These are phyloP conservation scores for Sylvia borin DNA, from an alignment of 2,797 vertebrate species.

Conservation along the genomic window DNA sequence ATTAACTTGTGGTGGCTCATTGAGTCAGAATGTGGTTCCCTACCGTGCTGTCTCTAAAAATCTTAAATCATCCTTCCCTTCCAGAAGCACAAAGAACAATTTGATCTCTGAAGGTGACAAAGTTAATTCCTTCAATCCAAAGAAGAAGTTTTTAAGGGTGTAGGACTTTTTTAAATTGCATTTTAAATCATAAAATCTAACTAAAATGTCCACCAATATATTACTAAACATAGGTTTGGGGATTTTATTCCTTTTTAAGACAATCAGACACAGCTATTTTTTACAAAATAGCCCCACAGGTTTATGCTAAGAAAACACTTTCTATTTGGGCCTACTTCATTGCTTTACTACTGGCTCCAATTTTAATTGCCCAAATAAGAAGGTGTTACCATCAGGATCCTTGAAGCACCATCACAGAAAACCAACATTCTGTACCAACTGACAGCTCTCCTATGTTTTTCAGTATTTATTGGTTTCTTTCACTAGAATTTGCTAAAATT, in stretches of 20 bases:
- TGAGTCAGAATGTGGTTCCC: constrained; percentile 40
- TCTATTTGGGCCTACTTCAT: background rate
- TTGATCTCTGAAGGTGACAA: constrained; percentile 32
- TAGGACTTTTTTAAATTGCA: background rate
- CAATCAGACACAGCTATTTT: background rate
- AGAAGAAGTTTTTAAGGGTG: background rate
- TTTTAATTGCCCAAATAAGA: background rate
- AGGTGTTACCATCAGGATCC: background rate
- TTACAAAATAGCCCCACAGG: background rate
- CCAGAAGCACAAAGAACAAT: constrained; percentile 4
- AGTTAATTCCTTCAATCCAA: constrained; percentile 4
- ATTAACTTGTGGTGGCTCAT: constrained; percentile 55
- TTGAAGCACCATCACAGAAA: background rate
- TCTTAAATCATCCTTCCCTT: constrained; percentile 51
- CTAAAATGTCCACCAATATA: background rate
- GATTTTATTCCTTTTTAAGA: background rate
- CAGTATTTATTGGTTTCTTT: background rate
- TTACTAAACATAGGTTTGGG: background rate
- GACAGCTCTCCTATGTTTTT: background rate
- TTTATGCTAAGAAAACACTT: background rate
- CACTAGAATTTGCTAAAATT: background rate
- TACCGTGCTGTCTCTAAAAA: constrained; percentile 22
- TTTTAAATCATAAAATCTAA: background rate
- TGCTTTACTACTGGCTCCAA: background rate
- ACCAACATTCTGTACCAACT: background rate